Conservation (phyloP, 2,797 vertebrate genomes). For the Pitangus sulphuratus region DNA sequence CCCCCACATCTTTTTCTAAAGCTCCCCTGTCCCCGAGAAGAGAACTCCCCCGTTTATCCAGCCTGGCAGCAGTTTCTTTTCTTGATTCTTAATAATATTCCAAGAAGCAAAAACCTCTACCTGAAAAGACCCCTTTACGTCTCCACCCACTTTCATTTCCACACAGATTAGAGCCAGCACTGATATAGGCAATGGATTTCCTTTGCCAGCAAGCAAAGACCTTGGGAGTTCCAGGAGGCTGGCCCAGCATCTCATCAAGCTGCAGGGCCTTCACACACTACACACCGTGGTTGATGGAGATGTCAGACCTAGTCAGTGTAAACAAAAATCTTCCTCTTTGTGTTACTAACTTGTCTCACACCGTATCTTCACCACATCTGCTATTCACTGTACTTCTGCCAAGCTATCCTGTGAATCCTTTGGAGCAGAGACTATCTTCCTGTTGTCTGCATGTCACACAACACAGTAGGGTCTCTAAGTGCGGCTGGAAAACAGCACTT, state of each 20-base stretch:
- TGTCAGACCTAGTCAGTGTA: background rate
- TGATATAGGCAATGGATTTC: background rate
- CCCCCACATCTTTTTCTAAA: background rate
- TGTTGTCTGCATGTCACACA: background rate
- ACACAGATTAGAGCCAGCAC: background rate
- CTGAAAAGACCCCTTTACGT: background rate
- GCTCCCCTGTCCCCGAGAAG: background rate
- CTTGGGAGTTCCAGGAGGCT: background rate
- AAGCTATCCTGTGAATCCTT: background rate
- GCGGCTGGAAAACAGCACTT: background rate
- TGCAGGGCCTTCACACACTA: fast-evolving
- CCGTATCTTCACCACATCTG: background rate
- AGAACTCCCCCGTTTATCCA: background rate
- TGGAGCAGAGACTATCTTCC: background rate
- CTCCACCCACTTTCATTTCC: background rate
- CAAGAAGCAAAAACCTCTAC: background rate
- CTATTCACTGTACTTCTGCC: background rate
- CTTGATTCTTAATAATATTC: background rate
- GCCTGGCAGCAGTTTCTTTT: background rate
- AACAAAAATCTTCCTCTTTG: background rate
- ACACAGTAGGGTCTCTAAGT: background rate
- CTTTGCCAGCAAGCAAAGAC: background rate
- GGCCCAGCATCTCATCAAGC: background rate
- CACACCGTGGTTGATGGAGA: background rate
- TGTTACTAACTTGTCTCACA: background rate